Conservation (phyloP, 2,113 vertebrate genomes). For the Hydrochoerus hydrochaeris region DNA sequence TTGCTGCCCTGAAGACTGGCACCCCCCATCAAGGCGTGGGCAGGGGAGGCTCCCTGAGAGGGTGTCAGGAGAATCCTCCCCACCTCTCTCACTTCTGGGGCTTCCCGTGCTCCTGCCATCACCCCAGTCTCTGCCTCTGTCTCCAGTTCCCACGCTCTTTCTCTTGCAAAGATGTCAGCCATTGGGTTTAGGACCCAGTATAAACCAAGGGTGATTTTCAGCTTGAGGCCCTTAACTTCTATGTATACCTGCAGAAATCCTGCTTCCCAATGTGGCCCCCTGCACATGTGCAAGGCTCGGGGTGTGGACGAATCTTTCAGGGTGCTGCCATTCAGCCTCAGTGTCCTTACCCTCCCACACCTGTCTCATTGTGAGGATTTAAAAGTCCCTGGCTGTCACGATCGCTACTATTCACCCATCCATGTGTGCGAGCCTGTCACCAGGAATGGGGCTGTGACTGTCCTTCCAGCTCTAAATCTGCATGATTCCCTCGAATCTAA, state of each 20-base stretch:
- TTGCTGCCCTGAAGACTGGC: background rate
- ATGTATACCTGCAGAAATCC: background rate
- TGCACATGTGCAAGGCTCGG: background rate
- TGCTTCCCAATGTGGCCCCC: background rate
- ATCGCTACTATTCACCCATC: background rate
- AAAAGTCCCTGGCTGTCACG: fast-evolving
- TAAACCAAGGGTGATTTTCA: background rate
- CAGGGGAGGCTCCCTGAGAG: fast-evolving
- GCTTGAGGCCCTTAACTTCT: background rate
- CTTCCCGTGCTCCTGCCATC: background rate
- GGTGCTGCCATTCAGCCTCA: background rate
- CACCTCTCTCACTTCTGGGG: background rate
- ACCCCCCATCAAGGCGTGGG: too few relatives aligned
- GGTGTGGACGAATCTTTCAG: too few relatives aligned
- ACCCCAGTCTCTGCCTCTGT: background rate
- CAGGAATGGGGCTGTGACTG: fast-evolving
- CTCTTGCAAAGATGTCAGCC: background rate
- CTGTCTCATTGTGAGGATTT: fast-evolving
- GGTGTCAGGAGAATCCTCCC: background rate
- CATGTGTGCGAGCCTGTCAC: fast-evolving
- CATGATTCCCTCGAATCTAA: fast-evolving
- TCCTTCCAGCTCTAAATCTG: background rate
- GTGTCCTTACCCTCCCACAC: background rate
- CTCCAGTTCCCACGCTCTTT: background rate
- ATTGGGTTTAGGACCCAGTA: too few relatives aligned